Percentiles rank a stretch among this genome's conserved stretches.
phyloP scores from a whole-genome alignment of 2,797 vertebrate species.

The Peromyscus melanophrys region DNA sequence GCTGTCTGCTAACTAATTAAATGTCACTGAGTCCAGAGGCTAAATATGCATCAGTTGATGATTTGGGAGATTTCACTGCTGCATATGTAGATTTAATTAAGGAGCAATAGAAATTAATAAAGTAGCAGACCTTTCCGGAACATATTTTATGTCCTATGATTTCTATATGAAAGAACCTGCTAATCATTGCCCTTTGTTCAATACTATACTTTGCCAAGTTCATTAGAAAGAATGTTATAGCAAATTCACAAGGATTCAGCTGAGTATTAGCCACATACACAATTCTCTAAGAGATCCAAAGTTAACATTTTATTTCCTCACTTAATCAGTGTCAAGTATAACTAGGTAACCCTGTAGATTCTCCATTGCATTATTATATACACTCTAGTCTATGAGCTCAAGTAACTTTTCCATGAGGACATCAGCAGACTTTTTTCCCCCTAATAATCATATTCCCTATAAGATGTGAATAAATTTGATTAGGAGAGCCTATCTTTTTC shows the following conservation, averaged over 20 bases:
- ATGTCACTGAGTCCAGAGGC: conserved; percentile 81
- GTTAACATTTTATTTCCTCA: conserved; percentile 55
- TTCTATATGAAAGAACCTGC: conserved; percentile 61
- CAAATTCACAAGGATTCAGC: conserved; percentile 61
- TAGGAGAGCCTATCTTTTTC: background rate
- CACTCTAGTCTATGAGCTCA: background rate
- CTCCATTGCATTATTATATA: background rate
- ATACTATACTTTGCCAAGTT: conserved; percentile 65
- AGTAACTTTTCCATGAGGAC: background rate
- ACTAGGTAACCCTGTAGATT: background rate
- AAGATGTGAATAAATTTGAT: background rate
- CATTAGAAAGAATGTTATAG: conserved; percentile 65
- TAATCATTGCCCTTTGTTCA: conserved; percentile 66
- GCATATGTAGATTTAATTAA: conserved; percentile 86
- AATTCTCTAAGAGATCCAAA: conserved; percentile 24
- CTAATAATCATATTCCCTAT: background rate
- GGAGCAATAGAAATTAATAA: conserved; percentile 81
- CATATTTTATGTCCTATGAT: conserved; percentile 73
- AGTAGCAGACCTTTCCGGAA: conserved; percentile 68
- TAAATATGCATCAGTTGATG: conserved; percentile 76
- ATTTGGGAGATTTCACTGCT: conserved; percentile 78
- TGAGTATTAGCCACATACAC: conserved; percentile 8
- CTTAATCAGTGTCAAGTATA: background rate
- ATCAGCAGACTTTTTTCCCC: background rate
- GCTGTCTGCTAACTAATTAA: conserved; percentile 82